phyloP scores from a whole-genome alignment of 1,140 invertebrate species.

The Cotesia chilonis region DNA sequence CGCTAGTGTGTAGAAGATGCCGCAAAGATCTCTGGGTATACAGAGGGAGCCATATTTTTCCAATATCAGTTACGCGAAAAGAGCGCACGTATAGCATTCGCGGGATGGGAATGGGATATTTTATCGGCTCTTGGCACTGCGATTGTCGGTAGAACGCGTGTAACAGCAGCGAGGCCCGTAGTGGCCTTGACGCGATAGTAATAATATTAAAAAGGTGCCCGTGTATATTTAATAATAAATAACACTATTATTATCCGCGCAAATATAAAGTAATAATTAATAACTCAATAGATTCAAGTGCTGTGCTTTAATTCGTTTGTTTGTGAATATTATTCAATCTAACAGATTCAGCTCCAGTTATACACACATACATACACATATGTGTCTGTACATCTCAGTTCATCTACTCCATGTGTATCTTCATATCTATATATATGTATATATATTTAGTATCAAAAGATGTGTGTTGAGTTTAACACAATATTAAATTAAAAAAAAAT shows the following conservation, averaged over 20 bases:
- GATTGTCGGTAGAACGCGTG: slow-evolving; percentile 39
- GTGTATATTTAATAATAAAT: slow-evolving; percentile 4
- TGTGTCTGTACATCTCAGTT: background rate
- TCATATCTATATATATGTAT: background rate
- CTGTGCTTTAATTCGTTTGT: background rate
- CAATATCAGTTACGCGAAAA: slow-evolving; percentile 62
- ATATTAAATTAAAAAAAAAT: slow-evolving; percentile 3
- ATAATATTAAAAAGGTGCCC: background rate
- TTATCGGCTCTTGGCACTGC: slow-evolving; percentile 37
- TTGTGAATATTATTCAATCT: background rate
- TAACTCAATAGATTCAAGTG: background rate
- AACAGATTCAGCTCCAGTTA: too few species aligned
- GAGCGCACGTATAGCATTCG: slow-evolving; percentile 47
- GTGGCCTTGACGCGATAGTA: slow-evolving; percentile 23
- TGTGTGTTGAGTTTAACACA: slow-evolving; percentile 6
- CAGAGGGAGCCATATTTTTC: slow-evolving; percentile 63
- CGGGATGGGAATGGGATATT: slow-evolving; percentile 38
- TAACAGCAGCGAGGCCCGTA: slow-evolving; percentile 36
- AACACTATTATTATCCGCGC: background rate
- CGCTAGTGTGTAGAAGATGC: slow-evolving; percentile 11
- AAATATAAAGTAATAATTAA: slow-evolving; percentile 9
- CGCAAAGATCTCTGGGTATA: slow-evolving; percentile 54
- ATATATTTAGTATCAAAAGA: background rate
- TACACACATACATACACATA: background rate
- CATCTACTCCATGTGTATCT: too few species aligned